Percentiles rank a stretch among this genome's conserved stretches.
Evolutionary conservation across 2,888 invertebrate genomes (phyloP).

Genomic region (Pterostichus madidus): DNA sequence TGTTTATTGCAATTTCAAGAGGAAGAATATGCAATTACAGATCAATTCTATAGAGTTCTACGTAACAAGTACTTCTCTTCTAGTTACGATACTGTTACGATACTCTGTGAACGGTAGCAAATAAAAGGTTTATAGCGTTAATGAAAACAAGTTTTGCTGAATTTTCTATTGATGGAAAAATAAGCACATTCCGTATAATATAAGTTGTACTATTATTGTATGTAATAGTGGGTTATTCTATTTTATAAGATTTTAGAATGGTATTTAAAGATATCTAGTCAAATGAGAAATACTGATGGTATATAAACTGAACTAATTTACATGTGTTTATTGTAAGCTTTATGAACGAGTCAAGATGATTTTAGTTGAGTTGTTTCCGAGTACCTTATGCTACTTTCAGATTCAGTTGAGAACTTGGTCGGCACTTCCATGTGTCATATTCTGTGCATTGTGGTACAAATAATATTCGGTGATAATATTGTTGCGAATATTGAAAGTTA

Average conservation of each 20-base stretch:
- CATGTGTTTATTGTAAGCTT: conserved; percentile 44
- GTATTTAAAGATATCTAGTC: conserved; percentile 56
- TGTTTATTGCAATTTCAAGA: conserved; percentile 22
- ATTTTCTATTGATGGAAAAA: conserved; percentile 46
- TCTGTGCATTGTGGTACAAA: conserved; percentile 48
- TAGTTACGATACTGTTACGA: conserved; percentile 45
- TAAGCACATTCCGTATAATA: conserved; percentile 56
- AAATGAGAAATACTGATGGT: conserved; percentile 47
- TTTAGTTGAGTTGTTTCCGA: background rate
- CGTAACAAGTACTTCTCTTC: conserved; percentile 12
- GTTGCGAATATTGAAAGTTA: conserved; percentile 61
- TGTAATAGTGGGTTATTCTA: conserved; percentile 48
- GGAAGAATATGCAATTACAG: conserved; percentile 26
- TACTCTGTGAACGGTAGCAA: conserved; percentile 11
- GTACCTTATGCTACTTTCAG: conserved; percentile 33
- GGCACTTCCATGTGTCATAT: conserved; percentile 42
- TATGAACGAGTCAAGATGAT: conserved; percentile 2
- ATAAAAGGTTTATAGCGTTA: conserved; percentile 8
- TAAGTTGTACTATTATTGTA: conserved; percentile 50
- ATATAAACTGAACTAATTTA: conserved; percentile 44
- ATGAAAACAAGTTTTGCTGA: conserved; percentile 31
- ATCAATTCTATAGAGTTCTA: background rate
- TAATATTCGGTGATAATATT: conserved; percentile 54
- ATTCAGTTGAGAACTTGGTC: conserved; percentile 16
- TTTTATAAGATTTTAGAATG: conserved; percentile 56